Base-by-base conservation (phyloP, 2,113 vertebrate species). In the Ondatra zibethicus region DNA sequence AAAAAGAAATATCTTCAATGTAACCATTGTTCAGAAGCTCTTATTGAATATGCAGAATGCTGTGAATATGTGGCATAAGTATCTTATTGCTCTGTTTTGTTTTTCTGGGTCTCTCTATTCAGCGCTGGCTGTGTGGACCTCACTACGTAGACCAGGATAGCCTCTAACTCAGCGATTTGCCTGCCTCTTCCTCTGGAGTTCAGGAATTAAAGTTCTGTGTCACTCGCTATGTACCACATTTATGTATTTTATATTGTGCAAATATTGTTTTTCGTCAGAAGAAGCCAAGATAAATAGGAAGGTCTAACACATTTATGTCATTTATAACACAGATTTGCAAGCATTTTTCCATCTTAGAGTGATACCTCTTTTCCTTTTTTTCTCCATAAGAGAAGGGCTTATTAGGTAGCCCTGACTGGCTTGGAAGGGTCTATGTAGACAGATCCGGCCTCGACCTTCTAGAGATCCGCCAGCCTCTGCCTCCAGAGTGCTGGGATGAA, bases 1-100 rank as follows among this genome's bases (percentile, higher is more conserved):
- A 92, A 45, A 88, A 87, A 89, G 33, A 91, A 76, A 14, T 70
- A 2, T 76, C 33, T 97, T 94, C 31, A 55, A 29, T 66, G 42
- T 66, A 86, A 23, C 10, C 19, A 50, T 77, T 86, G 39, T 80
- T 73, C 39, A 70, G 42, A 88, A 78, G 63, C 14, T 45, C 63
- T 13, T 77, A 14, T 42, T 93, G 73, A 85, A 85, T 61, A 87
- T 94, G 63, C 3, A 82, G 66, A 87, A 82, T 76, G 36, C 39
- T 75, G 52, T 72, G 27, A 86, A 87, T 78, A 94, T 89, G 10
- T 31, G 75, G 19, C 47, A 3, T 77, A 2, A 66, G 55, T 68
- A 77, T 95, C 86, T 36, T 36, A n/a, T 77, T 70, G 75, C 70
- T n/a, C 27, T 39, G 39, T 13, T 76, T 76, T 76, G 25, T 61